Percentiles rank a stretch among this genome's conserved stretches.
phyloP scores from a whole-genome alignment of 2,797 vertebrate species.

The Macropus fuliginosus region DNA sequence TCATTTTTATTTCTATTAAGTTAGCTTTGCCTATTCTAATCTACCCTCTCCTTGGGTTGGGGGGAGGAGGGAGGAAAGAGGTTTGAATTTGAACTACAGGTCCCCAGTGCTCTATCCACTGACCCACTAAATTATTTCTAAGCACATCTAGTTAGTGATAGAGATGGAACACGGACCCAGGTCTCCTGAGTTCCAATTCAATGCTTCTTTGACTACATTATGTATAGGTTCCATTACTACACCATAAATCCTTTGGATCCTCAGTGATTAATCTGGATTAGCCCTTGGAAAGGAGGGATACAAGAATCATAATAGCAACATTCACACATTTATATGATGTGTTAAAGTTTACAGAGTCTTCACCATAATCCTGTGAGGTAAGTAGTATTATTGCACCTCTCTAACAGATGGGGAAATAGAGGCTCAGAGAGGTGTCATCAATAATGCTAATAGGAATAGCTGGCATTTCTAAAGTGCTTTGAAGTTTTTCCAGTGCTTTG shows the following conservation, averaged over 20 bases:
- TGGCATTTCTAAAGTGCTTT: not conserved
- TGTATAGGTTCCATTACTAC: not conserved
- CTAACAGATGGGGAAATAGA: not conserved
- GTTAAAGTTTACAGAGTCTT: not conserved
- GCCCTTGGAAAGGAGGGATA: not conserved
- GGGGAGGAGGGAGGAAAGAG: not conserved
- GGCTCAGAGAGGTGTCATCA: not conserved
- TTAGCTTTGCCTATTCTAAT: not conserved
- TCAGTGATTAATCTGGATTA: not conserved
- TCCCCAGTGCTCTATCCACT: not conserved
- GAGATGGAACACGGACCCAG: not conserved
- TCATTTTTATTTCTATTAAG: not conserved
- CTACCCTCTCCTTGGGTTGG: not conserved
- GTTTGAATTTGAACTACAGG: not conserved
- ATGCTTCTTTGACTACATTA: not conserved
- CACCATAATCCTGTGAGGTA: not conserved
- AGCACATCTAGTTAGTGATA: not conserved
- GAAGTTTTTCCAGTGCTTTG: not conserved
- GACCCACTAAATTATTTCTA: not conserved
- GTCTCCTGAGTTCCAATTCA: not conserved
- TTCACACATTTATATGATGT: not conserved
- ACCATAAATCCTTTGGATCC: not conserved
- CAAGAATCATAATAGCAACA: not conserved
- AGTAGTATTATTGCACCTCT: not conserved
- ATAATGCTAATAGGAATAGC: not conserved